phyloP scores from a whole-genome alignment of 2,113 vertebrate species.

The Pardalotus punctatus region DNA sequence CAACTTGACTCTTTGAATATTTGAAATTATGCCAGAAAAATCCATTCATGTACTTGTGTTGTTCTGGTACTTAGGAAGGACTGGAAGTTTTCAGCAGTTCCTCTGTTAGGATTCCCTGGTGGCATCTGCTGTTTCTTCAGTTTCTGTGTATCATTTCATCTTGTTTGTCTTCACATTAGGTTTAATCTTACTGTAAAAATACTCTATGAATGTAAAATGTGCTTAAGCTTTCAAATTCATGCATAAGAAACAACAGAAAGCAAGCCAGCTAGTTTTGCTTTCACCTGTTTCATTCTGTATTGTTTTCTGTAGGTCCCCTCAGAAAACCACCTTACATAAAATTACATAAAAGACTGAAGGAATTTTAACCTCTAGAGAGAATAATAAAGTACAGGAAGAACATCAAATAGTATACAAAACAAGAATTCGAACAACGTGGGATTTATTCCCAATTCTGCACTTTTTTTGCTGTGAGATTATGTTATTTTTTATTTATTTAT shows the following conservation, averaged over 20 bases:
- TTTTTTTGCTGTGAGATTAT: neutral
- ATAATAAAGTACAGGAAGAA: neutral
- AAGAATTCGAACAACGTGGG: neutral
- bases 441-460: neutral
- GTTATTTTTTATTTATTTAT: neutral
- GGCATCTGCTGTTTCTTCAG: neutral
- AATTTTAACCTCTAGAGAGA: neutral
- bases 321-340: neutral
- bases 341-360: neutral
- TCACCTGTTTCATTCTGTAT: neutral
- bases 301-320: neutral
- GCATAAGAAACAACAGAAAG: neutral
- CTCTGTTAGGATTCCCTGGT: neutral
- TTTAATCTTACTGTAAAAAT: neutral
- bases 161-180: neutral
- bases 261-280: neutral
- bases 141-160: neutral
- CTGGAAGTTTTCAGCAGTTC: neutral
- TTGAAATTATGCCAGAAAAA: neutral
- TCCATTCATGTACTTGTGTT: neutral
- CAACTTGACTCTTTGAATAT: neutral
- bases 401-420: neutral
- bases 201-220: neutral
- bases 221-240: neutral
- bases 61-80: neutral